Percentiles rank a stretch among this genome's conserved stretches.
Evolutionary conservation across 2,888 invertebrate genomes (phyloP).

Genomic region (Teleiodes luculella): DNA sequence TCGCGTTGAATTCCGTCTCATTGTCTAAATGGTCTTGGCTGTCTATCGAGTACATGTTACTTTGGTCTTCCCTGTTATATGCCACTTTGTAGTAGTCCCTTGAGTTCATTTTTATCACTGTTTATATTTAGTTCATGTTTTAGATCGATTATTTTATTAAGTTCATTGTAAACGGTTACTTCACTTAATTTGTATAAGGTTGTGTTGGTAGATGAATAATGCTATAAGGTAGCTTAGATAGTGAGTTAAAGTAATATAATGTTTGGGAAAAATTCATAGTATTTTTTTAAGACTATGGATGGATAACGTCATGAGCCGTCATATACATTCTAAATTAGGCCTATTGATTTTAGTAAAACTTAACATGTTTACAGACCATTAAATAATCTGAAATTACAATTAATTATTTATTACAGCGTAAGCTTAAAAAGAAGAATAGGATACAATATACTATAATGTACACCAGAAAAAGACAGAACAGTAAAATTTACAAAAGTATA

Average conservation of each 20-base stretch:
- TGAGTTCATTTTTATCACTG: slow-evolving; percentile 47
- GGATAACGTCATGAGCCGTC: background rate
- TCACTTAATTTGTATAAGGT: background rate
- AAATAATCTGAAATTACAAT: too few species aligned
- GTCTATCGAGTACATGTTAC: slow-evolving; percentile 36
- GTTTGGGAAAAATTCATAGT: background rate
- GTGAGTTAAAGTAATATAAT: background rate
- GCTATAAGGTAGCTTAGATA: background rate
- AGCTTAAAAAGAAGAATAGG: too few species aligned
- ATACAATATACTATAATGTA: too few species aligned
- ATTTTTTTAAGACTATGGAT: too few species aligned
- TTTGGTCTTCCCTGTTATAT: slow-evolving; percentile 45
- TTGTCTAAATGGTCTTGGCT: slow-evolving; percentile 61
- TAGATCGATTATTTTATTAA: background rate
- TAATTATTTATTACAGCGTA: too few species aligned
- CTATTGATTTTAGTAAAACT: too few species aligned
- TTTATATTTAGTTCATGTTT: slow-evolving; percentile 25
- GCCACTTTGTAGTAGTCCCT: slow-evolving; percentile 68
- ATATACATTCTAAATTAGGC: background rate
- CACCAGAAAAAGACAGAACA: too few species aligned
- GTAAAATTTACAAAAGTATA: background rate
- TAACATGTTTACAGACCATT: too few species aligned
- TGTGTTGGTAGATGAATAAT: background rate
- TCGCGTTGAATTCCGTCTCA: slow-evolving; percentile 71
- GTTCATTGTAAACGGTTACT: slow-evolving; percentile 22